Conservation (phyloP, 2,888 invertebrate genomes). For the Amblyteles armatorius region DNA sequence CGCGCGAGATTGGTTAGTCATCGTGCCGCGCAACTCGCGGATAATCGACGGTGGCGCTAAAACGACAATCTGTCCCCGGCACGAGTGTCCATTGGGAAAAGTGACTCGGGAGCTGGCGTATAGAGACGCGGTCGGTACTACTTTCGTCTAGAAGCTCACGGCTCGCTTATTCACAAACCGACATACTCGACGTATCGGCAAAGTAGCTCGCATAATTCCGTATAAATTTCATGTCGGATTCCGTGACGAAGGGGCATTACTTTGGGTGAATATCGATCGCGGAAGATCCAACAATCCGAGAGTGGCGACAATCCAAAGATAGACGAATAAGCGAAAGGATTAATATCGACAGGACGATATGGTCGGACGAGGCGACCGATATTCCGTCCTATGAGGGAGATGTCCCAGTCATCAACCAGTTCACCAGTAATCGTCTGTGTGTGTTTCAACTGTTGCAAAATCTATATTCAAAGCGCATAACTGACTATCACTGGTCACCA, state of each 20-base stretch:
- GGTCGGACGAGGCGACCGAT: constrained; percentile 49
- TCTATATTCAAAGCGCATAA: too few relatives aligned
- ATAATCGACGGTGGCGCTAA: constrained; percentile 2
- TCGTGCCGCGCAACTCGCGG: constrained; percentile 34
- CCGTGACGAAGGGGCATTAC: not conserved
- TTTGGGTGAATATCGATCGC: not conserved
- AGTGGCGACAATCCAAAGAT: constrained; percentile 34
- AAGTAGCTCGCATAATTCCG: not conserved
- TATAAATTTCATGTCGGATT: not conserved
- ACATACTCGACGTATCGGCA: not conserved
- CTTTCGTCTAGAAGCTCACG: not conserved
- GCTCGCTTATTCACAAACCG: not conserved
- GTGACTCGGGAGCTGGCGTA: not conserved
- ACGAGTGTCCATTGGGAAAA: not conserved
- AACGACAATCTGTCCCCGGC: constrained; percentile 4
- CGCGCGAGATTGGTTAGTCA: constrained; percentile 76
- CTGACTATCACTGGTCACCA: too few relatives aligned
- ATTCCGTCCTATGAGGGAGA: too few relatives aligned
- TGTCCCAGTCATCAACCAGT: too few relatives aligned
- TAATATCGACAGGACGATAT: not conserved
- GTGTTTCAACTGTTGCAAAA: too few relatives aligned
- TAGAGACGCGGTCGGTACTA: too few relatives aligned
- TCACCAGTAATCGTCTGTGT: too few relatives aligned
- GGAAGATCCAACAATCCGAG: constrained; percentile 24
- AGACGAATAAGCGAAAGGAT: constrained; percentile 21